These are phyloP conservation scores for Nudaria mundana DNA, from an alignment of 2,888 invertebrate genomes.

Conservation along the genomic window DNA sequence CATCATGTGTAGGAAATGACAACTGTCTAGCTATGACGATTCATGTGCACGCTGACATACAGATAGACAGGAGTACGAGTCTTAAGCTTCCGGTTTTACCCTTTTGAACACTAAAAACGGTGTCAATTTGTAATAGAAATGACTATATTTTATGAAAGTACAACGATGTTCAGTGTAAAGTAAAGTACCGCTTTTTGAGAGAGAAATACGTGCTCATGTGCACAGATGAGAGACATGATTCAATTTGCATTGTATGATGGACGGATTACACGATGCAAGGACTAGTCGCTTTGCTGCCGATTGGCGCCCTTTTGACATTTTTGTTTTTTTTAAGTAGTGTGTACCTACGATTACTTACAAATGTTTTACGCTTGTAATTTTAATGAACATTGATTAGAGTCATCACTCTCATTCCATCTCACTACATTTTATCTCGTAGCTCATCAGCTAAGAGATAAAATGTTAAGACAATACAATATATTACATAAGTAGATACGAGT, in stretches of 20 bases:
- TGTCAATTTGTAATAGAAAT: constrained; percentile 18
- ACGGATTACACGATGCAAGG: constrained; percentile 61
- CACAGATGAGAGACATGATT: constrained; percentile 74
- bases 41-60: too few species aligned
- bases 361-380: neutral
- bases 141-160: constrained; percentile 19
- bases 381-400: too few species aligned
- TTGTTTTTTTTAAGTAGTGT: constrained; percentile 21
- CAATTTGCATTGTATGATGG: constrained; percentile 74
- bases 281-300: constrained; percentile 44
- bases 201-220: constrained; percentile 53
- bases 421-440: too few species aligned
- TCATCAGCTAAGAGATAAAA: too few species aligned
- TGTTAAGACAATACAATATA: too few species aligned
- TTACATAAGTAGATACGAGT: too few species aligned
- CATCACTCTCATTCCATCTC: too few species aligned
- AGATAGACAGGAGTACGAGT: too few species aligned
- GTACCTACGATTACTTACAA: too few species aligned
- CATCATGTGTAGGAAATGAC: too few species aligned
- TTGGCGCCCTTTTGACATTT: constrained; percentile 35
- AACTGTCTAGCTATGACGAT: too few species aligned
- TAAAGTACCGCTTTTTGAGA: constrained; percentile 39
- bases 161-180: constrained; percentile 20
- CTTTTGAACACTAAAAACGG: constrained; percentile 19
- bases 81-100: too few species aligned